Evolutionary conservation across 2,113 vertebrate species (phyloP).

Genomic region (Callopanchax toddi): DNA sequence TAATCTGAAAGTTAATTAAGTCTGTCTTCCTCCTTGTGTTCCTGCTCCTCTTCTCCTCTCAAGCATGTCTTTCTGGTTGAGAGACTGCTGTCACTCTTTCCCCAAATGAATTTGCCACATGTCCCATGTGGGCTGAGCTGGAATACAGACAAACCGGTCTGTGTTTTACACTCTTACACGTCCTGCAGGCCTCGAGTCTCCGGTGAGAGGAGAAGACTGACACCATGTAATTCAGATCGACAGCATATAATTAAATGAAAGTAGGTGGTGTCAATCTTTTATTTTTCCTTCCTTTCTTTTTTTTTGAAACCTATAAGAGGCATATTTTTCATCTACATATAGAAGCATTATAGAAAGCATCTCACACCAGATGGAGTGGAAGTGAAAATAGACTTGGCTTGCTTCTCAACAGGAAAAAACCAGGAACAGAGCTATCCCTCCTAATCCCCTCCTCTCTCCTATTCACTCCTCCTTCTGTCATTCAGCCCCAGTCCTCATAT

Average conservation of each 20-base stretch:
- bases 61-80: constrained; percentile 63
- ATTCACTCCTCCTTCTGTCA: constrained; percentile 58
- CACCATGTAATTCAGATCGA: constrained; percentile 66
- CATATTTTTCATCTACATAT: constrained; percentile 46
- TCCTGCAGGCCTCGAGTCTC: constrained; percentile 40
- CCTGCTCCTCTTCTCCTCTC: constrained; percentile 58
- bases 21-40: constrained; percentile 58
- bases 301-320: constrained; percentile 25
- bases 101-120: constrained; percentile 44
- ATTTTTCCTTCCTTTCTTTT: constrained; percentile 5
- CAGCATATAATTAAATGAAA: constrained; percentile 67
- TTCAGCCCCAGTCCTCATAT: constrained; percentile 37
- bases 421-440: constrained; percentile 56
- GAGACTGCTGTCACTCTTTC: constrained; percentile 66
- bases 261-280: constrained; percentile 61
- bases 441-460: constrained; percentile 61
- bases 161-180: constrained; percentile 55
- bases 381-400: constrained; percentile 76
- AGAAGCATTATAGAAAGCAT: constrained; percentile 49
- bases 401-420: constrained; percentile 59
- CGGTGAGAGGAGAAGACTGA: constrained; percentile 47
- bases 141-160: constrained; percentile 39
- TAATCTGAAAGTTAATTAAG: constrained; percentile 76
- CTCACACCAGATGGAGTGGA: constrained; percentile 72
- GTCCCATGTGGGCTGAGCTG: constrained; percentile 47